phyloP scores from a whole-genome alignment of 1,140 invertebrate genomes.

The Psix sp. region DNA sequence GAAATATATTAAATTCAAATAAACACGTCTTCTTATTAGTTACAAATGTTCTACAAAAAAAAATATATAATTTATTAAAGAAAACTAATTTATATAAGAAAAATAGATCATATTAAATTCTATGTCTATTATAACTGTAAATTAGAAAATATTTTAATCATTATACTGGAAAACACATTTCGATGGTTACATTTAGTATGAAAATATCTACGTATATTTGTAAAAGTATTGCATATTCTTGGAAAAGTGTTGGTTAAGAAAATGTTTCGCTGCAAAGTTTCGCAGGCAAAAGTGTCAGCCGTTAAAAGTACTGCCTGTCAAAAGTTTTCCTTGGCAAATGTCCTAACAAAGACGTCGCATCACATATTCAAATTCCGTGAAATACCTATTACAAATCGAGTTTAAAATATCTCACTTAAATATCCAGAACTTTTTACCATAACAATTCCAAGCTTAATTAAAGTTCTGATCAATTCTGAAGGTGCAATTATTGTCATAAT shows the following conservation, averaged over 20 bases:
- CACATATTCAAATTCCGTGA: conserved; percentile 17
- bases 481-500: conserved; percentile 15
- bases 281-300: conserved; percentile 11
- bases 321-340: conserved; percentile 34
- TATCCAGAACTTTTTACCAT: conserved; percentile 3
- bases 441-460: conserved; percentile 21
- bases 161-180: no score
- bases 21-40: no score
- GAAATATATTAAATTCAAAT: no score
- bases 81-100: no score
- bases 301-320: conserved; percentile 17
- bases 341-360: conserved; percentile 11
- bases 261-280: conserved; percentile 17
- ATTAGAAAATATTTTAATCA: no score
- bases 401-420: conserved; percentile 20
- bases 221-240: neutral
- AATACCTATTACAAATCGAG: conserved; percentile 14
- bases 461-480: conserved; percentile 10
- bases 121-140: no score
- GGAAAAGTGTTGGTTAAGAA: conserved; percentile 11
- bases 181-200: no score
- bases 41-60: no score
- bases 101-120: no score
- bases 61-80: no score
- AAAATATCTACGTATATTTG: neutral